Evolutionary conservation across 2,113 vertebrate species (phyloP), one percentile per base, ranked within the genome.

Genomic region (Felis chaus): DNA sequence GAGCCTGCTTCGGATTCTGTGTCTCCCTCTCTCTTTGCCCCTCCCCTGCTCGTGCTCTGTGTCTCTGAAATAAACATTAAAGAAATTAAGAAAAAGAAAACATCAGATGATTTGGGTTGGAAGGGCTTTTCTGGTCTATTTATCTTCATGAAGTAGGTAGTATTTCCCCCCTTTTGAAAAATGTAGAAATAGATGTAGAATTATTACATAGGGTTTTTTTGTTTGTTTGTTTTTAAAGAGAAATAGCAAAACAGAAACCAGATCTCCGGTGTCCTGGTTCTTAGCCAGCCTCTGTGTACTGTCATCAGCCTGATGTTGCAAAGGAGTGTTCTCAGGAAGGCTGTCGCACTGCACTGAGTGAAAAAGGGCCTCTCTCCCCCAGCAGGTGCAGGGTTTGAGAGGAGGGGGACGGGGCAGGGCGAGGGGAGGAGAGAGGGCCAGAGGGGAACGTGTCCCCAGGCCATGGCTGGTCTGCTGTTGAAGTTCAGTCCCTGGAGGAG

Each of bases 311-410:
- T 50, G 19, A 55, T 1, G 41, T 21, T 7, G 5, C 80, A 27
- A 11, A 29, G 45, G 12, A 7, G 12, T 1, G 16, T 16, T 66
- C 10, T 55, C 7, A 10, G 65, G 36, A 25, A 39, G n/a, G 1
- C 27, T 14, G 3, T 29, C 1, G 0, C 1, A 7, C 19, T 23
- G 2, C 23, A 7, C 71, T 31, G 31, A 27, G 41, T 23, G 23
- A 16, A 3, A 25, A 3, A 25, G 10, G 12, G 13, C n/a, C 14
- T 25, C 5, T 14, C 11, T 36, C 63, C 7, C 68, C 82, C 39
- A 3, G 57, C 39, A 21, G 23, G 11, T 25, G 21, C 16, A 29
- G 55, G 55, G 31, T 41, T n/a, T 48, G 7, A 19, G 27, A 7
- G 36, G 18, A 15, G 16, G 29, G 27, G 74, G 41, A 7, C 13